Evolutionary conservation across 2,888 invertebrate genomes (phyloP), one percentile per base, ranked within the genome.

Genomic region (Hirtodrosophila trivittata): DNA sequence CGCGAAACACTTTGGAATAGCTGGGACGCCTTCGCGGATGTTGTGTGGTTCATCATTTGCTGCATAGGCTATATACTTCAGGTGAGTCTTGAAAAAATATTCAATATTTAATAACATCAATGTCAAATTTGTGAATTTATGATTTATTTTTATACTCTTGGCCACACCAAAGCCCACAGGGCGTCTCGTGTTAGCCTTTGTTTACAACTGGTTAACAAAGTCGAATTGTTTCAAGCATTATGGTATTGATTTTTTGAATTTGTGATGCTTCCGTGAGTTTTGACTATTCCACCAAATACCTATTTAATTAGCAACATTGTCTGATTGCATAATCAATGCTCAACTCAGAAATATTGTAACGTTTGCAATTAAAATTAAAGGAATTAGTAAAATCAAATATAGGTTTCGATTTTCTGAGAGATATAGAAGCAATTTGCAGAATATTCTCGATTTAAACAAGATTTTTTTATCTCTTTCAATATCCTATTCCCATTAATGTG

Each of bases 51-150:
- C 65, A 81, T 91, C 50, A 72, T 88, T 26, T 87, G 87, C 54
- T 86, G 89, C 49, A 83, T 90, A 60, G 90, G 89, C 63, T 91
- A 85, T 51, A 91, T 91, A 50, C 32, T 70, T 0, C 69, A 70
- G 69, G 69, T 70, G 9, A 70, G 68, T 5, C 7, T 13, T 2
- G n/a, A n/a, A 7, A n/a, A 14, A 14, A 12, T 33, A 33, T 4
- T 4, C 9, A 26, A 12, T n/a, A 26, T 33, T 41, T 10, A 0
- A 26, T 4, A 10, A 13, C 3, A 10, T n/a, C 65, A 64, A 64
- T 65, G 54, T 3, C 59, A 49, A 5, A 28, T 14, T 6, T 8
- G 0, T 14, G 10, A n/a, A 13, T 10, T 21, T 2, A 9, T 28
- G 0, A n/a, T 21, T 2, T 8, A 5, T 3, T 8, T 28, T 28